Conservation (phyloP, 2,113 vertebrate genomes). For the Heterocephalus glaber region DNA sequence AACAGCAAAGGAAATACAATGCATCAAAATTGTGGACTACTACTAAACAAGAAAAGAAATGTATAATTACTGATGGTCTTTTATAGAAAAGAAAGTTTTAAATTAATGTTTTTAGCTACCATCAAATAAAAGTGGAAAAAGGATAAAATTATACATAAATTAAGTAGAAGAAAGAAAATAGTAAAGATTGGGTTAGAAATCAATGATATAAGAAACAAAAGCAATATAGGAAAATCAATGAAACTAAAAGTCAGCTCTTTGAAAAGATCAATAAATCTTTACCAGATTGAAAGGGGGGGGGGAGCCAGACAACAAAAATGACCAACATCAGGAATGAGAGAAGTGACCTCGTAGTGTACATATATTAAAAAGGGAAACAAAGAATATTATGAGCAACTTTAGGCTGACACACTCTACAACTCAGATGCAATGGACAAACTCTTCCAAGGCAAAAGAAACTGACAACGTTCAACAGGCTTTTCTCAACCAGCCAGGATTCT, state of each 20-base stretch:
- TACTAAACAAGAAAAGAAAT: background rate
- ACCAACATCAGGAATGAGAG: background rate
- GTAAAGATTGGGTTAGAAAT: background rate
- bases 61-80: background rate
- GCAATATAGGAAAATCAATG: background rate
- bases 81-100: background rate
- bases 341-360: background rate
- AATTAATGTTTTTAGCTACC: background rate
- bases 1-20: background rate
- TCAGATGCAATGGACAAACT: background rate
- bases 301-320: background rate
- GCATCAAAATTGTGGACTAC: background rate
- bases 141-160: background rate
- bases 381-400: background rate
- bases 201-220: background rate
- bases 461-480: background rate
- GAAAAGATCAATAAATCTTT: background rate
- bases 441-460: background rate
- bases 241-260: constrained; percentile 11
- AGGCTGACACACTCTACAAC: background rate
- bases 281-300: background rate
- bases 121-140: background rate
- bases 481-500: background rate
- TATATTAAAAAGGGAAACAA: background rate
- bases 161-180: background rate